phyloP scores from a whole-genome alignment of 2,797 vertebrate species.

The Enteromius thamalakanensis region DNA sequence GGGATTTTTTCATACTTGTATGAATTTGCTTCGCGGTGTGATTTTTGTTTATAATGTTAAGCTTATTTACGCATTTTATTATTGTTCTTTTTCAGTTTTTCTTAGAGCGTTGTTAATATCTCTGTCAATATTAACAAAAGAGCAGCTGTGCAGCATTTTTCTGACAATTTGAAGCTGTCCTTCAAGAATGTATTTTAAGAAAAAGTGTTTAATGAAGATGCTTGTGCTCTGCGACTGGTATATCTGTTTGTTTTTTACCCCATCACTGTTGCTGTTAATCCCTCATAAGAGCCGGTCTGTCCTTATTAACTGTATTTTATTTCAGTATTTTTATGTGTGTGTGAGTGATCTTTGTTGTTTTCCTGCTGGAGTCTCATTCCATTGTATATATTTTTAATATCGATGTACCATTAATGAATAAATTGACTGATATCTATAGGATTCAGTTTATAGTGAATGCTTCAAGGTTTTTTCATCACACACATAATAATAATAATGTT shows the following conservation, averaged over 20 bases:
- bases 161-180: conserved; percentile 38
- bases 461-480: neutral
- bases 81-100: neutral
- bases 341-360: conserved; percentile 7
- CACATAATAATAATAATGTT: neutral
- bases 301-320: neutral
- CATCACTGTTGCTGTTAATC: conserved; percentile 2
- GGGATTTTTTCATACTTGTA: neutral
- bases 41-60: conserved; percentile 17
- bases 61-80: conserved; percentile 9
- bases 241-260: neutral
- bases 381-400: conserved; percentile 37
- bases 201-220: conserved; percentile 23
- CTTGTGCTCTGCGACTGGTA: neutral
- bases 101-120: conserved; percentile 2
- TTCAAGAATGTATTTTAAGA: conserved; percentile 39
- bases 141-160: conserved; percentile 35
- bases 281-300: neutral
- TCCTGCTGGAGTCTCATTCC: neutral
- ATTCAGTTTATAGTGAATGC: neutral
- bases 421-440: conserved; percentile 1
- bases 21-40: conserved; percentile 12
- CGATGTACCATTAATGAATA: conserved; percentile 4
- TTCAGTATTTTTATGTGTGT: conserved; percentile 24
- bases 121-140: conserved; percentile 26